Percentiles rank a stretch among this genome's conserved stretches.
phyloP scores from a whole-genome alignment of 2,113 vertebrate species.

The Rattus norvegicus region DNA sequence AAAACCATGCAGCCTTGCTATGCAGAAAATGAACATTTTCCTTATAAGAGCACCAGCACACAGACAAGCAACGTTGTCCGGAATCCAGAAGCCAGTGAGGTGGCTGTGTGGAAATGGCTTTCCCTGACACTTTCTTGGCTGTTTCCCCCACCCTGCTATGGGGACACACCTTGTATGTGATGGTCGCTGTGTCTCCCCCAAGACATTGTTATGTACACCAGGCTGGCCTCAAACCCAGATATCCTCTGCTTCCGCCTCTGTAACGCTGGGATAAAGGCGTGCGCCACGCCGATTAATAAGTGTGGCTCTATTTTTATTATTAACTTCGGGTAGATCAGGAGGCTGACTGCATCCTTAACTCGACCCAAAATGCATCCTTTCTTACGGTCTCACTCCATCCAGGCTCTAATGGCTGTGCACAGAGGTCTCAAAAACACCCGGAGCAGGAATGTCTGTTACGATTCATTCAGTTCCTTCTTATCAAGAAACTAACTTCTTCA shows the following conservation, averaged over 20 bases:
- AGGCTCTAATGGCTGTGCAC: not conserved
- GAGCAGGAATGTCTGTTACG: not conserved
- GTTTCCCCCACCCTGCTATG: not conserved
- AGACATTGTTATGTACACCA: not conserved
- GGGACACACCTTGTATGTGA: not conserved
- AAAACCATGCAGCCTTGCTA: not conserved
- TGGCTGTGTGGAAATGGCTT: not conserved
- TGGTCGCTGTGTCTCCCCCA: not conserved
- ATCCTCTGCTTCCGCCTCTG: not conserved
- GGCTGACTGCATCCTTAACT: not conserved
- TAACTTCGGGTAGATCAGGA: not conserved
- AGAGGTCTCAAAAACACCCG: not conserved
- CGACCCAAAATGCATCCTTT: not conserved
- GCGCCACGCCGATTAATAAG: not conserved
- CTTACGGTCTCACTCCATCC: not conserved
- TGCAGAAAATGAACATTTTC: not conserved
- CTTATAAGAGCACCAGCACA: not conserved
- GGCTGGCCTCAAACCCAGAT: not conserved
- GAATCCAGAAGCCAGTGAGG: not conserved
- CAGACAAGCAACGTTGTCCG: fast-evolving
- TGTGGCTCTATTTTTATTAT: not conserved
- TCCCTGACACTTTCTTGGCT: not conserved
- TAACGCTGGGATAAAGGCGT: not conserved
- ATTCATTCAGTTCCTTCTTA: not conserved
- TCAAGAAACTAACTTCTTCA: not conserved